Evolutionary conservation across 2,113 vertebrate species (phyloP).

Genomic region (Melospiza georgiana): DNA sequence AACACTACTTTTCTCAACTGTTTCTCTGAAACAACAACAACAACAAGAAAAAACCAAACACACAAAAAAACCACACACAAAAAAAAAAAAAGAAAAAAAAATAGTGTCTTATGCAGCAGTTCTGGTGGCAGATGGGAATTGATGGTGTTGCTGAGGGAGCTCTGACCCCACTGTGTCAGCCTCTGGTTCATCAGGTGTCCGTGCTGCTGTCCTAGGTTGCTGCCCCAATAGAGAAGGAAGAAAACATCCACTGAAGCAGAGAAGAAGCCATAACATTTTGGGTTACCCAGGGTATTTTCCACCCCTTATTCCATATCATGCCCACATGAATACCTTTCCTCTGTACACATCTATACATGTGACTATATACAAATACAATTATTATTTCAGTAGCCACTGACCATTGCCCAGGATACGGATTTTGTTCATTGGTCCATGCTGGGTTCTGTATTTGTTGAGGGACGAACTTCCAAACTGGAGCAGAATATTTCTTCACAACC

Average conservation of each 20-base stretch:
- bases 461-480: not conserved
- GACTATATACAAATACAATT: not conserved
- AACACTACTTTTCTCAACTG: too few relatives aligned
- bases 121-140: not conserved
- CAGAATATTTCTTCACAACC: not conserved
- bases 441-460: not conserved
- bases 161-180: not conserved
- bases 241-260: not conserved
- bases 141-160: accelerated
- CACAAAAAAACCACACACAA: too few relatives aligned
- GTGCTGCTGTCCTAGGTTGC: too few relatives aligned
- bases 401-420: not conserved
- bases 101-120: accelerated
- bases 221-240: not conserved
- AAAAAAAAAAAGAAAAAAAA: not conserved
- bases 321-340: not conserved
- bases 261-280: not conserved
- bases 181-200: accelerated
- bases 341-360: not conserved
- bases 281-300: not conserved
- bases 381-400: not conserved
- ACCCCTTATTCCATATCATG: not conserved
- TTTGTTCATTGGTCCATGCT: not conserved
- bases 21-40: not conserved
- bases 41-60: too few relatives aligned